Percentiles rank a stretch among this genome's conserved stretches.
Evolutionary conservation across 2,888 invertebrate genomes (phyloP).

Genomic region (Eupithecia vulgata): DNA sequence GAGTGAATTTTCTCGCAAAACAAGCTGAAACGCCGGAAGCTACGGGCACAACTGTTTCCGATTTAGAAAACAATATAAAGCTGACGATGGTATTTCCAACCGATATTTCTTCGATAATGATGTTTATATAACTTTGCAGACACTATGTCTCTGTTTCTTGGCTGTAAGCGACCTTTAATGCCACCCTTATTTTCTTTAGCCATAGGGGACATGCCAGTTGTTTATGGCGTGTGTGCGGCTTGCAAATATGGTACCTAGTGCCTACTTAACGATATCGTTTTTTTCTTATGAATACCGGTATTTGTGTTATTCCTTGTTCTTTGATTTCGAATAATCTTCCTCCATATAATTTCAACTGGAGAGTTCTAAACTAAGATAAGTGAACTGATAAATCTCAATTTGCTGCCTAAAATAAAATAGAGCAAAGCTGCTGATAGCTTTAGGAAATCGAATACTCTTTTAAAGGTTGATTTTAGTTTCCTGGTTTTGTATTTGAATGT

Average conservation of each 20-base stretch:
- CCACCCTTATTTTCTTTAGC: slow-evolving; percentile 37
- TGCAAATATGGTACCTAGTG: not conserved
- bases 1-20: slow-evolving; percentile 68
- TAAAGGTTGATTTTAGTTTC: not conserved
- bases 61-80: slow-evolving; percentile 77
- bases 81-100: slow-evolving; percentile 67
- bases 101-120: slow-evolving; percentile 73
- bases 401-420: not conserved
- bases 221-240: not conserved
- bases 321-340: not conserved
- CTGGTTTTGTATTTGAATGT: slow-evolving; percentile 8
- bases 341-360: not conserved
- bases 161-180: slow-evolving; percentile 40
- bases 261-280: not conserved
- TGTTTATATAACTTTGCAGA: slow-evolving; percentile 64
- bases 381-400: not conserved
- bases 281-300: not conserved
- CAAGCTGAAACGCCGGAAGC: slow-evolving; percentile 72
- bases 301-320: not conserved
- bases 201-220: slow-evolving; percentile 15
- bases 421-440: not conserved
- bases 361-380: not conserved
- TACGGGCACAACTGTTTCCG: slow-evolving; percentile 72
- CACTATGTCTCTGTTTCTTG: slow-evolving; percentile 50
- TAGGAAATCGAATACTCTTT: slow-evolving; percentile 4